Conservation (phyloP, 2,797 vertebrate species). For the Ataeniobius toweri region DNA sequence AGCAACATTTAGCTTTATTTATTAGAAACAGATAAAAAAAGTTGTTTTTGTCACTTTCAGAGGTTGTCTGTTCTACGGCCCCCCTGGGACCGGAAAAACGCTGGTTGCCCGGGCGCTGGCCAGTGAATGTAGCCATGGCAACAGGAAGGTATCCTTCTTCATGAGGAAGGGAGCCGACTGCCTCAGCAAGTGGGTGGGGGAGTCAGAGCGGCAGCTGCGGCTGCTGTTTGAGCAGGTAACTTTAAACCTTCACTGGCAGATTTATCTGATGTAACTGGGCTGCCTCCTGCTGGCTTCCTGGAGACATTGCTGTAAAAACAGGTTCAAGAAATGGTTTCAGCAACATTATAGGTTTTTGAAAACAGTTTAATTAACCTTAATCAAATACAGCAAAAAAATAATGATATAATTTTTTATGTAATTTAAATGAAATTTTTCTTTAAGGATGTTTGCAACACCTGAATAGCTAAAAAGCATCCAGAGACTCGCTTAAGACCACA, state of each 20-base stretch:
- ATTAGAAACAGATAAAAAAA: not conserved
- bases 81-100: slow-evolving; percentile 92
- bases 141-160: slow-evolving; percentile 88
- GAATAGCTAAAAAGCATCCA: not conserved
- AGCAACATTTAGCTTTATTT: not conserved
- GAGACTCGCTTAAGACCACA: not conserved
- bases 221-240: slow-evolving; percentile 89
- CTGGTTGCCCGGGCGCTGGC: slow-evolving; percentile 89
- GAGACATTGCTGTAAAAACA: not conserved
- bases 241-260: not conserved
- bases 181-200: slow-evolving; percentile 93
- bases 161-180: slow-evolving; percentile 94
- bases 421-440: not conserved
- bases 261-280: not conserved
- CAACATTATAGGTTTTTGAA: not conserved
- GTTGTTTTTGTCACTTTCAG: slow-evolving; percentile 65
- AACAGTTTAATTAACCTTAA: not conserved
- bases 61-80: slow-evolving; percentile 92
- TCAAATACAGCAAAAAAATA: not conserved
- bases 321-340: not conserved
- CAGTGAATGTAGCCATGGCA: slow-evolving; percentile 89
- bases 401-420: not conserved
- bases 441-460: not conserved
- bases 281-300: slow-evolving; percentile 16
- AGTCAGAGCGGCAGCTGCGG: slow-evolving; percentile 88